Conservation (phyloP, 2,113 vertebrate genomes). For the Asarcornis scutulata region DNA sequence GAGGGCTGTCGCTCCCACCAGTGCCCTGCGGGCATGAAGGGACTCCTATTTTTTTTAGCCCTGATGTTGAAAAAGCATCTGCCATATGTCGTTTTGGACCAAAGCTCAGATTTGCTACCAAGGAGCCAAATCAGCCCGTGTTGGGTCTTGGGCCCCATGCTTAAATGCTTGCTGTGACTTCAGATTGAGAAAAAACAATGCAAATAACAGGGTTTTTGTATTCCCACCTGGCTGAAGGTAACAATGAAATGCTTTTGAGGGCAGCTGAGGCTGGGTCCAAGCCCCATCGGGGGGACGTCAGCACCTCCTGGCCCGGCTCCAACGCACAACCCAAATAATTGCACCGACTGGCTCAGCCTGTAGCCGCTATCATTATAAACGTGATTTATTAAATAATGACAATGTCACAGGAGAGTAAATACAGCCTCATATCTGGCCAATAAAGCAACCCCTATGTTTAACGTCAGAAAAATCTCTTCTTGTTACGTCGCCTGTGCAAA, state of each 20-base stretch:
- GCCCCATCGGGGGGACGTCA: fast-evolving
- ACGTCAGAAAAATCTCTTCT: not conserved
- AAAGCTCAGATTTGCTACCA: not conserved
- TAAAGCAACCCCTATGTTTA: not conserved
- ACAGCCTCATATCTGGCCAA: not conserved
- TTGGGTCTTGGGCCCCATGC: fast-evolving
- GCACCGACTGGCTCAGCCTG: not conserved
- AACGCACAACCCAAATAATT: not conserved
- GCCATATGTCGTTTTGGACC: fast-evolving
- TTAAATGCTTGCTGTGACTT: not conserved
- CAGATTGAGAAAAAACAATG: not conserved
- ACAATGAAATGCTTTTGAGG: not conserved
- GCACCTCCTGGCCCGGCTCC: not conserved
- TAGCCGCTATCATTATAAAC: not conserved
- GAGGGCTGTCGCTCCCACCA: not conserved
- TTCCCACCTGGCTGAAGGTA: not conserved
- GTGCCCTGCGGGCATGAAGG: fast-evolving
- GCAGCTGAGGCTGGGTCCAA: not conserved
- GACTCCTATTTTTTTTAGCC: fast-evolving
- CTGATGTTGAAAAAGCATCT: not conserved
- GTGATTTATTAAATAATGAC: conserved; percentile 54
- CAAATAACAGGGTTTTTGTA: not conserved
- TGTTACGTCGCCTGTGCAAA: not conserved
- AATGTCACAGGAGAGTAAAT: not conserved
- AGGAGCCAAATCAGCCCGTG: not conserved